These are phyloP conservation scores for Hyposoter didymator DNA, from an alignment of 2,888 invertebrate species.

Conservation along the genomic window DNA sequence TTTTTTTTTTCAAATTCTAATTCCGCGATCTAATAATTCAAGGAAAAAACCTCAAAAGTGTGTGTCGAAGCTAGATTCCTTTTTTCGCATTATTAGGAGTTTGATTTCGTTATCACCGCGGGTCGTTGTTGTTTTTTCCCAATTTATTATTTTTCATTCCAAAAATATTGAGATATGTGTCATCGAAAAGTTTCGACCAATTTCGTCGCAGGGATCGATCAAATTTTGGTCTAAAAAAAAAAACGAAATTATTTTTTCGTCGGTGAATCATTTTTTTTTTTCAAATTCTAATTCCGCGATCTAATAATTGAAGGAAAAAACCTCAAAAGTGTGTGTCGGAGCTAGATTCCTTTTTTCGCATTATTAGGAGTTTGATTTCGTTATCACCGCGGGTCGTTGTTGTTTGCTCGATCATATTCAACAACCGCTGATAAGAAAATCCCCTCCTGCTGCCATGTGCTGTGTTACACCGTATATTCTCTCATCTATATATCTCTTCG, in stretches of 20 bases:
- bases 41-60: background rate
- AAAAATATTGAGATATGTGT: background rate
- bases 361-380: slow-evolving; percentile 52
- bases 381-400: slow-evolving; percentile 75
- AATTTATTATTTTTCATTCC: background rate
- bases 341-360: slow-evolving; percentile 30
- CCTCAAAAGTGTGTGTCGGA: slow-evolving; percentile 15
- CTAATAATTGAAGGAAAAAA: background rate
- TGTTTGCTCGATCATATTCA: slow-evolving; percentile 77
- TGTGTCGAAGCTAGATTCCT: slow-evolving; percentile 29
- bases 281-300: background rate
- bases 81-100: slow-evolving; percentile 46
- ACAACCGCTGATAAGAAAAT: slow-evolving; percentile 74
- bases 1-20: background rate
- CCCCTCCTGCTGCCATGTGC: slow-evolving; percentile 32
- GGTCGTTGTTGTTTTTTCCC: slow-evolving; percentile 67
- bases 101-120: slow-evolving; percentile 73
- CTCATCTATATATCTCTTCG: background rate
- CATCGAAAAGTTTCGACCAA: background rate
- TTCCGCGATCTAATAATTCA: background rate
- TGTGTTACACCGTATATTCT: slow-evolving; percentile 25
- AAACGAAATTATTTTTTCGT: background rate
- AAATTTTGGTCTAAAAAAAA: background rate
- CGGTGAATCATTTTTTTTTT: background rate
- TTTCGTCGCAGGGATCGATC: background rate